Evolutionary conservation across 2,797 vertebrate genomes (phyloP).

Genomic region (Pseudochirops cupreus): DNA sequence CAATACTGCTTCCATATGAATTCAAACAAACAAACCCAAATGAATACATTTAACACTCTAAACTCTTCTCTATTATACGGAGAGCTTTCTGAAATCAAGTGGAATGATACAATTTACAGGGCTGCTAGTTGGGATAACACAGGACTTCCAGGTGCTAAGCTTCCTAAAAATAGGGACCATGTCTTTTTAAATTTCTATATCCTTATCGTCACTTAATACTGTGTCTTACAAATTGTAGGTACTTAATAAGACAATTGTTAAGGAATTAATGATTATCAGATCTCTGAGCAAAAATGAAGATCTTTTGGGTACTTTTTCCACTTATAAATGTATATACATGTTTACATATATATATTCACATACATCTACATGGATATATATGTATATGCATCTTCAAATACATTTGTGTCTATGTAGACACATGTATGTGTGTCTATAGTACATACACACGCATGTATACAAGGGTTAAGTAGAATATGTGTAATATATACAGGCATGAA

Average conservation of each 20-base stretch:
- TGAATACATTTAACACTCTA: conserved; percentile 22
- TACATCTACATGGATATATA: not conserved
- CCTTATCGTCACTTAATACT: not conserved
- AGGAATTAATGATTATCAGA: not conserved
- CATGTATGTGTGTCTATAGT: too few relatives aligned
- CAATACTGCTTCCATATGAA: not conserved
- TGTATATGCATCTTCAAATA: not conserved
- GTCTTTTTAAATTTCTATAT: not conserved
- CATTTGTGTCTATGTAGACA: not conserved
- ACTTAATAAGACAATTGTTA: not conserved
- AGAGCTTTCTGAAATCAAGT: conserved; percentile 27
- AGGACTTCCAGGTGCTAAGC: not conserved
- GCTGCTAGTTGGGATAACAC: conserved; percentile 35
- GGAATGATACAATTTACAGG: not conserved
- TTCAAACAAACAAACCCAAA: not conserved
- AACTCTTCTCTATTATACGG: not conserved
- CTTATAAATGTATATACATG: not conserved
- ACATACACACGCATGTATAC: not conserved
- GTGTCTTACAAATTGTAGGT: not conserved
- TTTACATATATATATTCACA: not conserved
- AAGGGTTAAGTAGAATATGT: too few relatives aligned
- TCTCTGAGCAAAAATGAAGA: not conserved
- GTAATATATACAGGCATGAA: too few relatives aligned
- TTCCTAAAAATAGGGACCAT: not conserved
- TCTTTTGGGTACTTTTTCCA: not conserved